A percentile compares a stretch with the other conserved stretches of the same genome.
Conservation (phyloP, 2,113 vertebrate genomes). For the Rhagologus leucostigma region DNA sequence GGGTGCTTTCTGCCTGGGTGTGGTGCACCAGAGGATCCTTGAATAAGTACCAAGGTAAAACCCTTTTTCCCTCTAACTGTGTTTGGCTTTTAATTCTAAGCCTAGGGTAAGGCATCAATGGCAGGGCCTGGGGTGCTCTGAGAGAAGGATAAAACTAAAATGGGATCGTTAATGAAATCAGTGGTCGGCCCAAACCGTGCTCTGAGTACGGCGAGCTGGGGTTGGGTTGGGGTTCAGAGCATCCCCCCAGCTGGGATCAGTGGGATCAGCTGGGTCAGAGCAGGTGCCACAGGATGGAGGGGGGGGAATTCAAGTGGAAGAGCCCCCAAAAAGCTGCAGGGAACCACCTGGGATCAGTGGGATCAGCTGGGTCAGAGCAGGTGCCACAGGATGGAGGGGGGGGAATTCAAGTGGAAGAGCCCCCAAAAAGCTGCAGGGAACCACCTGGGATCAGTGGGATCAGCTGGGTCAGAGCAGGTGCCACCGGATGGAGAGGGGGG, state of each 20-base stretch:
- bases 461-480: background rate
- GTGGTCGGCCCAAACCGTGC: background rate
- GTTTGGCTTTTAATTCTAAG: too few relatives aligned
- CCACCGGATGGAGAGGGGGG: too few relatives aligned
- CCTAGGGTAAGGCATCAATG: too few relatives aligned
- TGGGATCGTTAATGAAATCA: background rate
- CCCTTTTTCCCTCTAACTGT: too few relatives aligned
- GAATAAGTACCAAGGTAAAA: too few relatives aligned
- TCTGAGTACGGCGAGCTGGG: fast-evolving
- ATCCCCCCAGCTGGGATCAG: background rate
- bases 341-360: background rate
- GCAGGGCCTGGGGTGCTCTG: too few relatives aligned
- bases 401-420: background rate
- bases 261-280: background rate
- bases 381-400: background rate
- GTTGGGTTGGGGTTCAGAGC: background rate
- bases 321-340: background rate
- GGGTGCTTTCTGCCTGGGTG: too few relatives aligned
- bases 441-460: too few relatives aligned
- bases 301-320: background rate
- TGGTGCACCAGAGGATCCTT: too few relatives aligned
- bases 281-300: background rate
- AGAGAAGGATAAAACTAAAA: background rate
- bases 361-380: background rate
- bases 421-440: background rate